Percentiles rank a stretch among this genome's conserved stretches.
phyloP scores from a whole-genome alignment of 2,888 invertebrate species.

The Pedicia rivosa region DNA sequence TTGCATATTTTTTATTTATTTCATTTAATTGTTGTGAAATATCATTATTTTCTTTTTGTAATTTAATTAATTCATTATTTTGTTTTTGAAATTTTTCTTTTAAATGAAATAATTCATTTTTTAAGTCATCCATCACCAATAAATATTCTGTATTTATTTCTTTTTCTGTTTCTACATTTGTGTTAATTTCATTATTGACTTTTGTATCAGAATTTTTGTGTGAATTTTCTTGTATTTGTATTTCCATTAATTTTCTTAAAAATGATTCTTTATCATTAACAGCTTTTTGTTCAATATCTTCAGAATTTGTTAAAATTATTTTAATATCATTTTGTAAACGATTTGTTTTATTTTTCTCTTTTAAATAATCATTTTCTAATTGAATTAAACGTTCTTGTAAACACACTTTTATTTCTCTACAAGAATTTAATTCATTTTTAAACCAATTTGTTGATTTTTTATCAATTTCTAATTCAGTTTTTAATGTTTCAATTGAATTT shows the following conservation, averaged over 20 bases:
- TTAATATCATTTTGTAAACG: neutral
- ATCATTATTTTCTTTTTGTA: neutral
- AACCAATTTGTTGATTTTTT: conserved; percentile 1
- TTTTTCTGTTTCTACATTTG: neutral
- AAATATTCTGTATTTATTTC: neutral
- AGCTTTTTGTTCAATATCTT: conserved; percentile 1
- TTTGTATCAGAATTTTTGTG: too few relatives aligned
- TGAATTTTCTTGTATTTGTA: too few relatives aligned
- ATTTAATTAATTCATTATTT: neutral
- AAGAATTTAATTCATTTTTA: neutral
- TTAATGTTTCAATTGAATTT: neutral
- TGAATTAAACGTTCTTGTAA: neutral
- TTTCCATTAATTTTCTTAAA: neutral
- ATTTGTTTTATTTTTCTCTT: neutral
- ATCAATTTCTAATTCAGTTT: neutral
- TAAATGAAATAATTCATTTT: neutral
- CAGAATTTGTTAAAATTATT: neutral
- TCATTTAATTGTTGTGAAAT: neutral
- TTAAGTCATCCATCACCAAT: too few relatives aligned
- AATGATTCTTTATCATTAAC: neutral
- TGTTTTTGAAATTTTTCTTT: neutral
- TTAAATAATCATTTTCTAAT: neutral
- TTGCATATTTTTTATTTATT: neutral
- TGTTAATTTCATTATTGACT: neutral
- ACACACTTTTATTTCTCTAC: neutral